These are phyloP conservation scores for Amiota minor DNA, from an alignment of 2,888 invertebrate genomes.

Conservation along the genomic window DNA sequence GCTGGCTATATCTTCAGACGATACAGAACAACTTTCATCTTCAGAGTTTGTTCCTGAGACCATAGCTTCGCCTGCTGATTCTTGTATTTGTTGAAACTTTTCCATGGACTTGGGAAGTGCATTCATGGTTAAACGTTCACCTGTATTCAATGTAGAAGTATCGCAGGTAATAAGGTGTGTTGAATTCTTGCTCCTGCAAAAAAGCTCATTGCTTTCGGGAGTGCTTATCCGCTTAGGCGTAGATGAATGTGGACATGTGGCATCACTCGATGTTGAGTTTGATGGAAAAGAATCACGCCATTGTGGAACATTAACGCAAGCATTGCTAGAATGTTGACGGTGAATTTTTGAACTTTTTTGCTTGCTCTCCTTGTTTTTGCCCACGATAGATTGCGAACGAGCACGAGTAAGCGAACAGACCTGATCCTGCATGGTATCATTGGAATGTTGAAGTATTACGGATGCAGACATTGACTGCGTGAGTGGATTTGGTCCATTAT, in stretches of 20 bases:
- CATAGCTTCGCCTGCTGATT: conserved; percentile 80
- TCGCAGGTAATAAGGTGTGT: conserved; percentile 70
- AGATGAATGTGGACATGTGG: conserved; percentile 57
- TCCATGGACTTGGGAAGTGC: conserved; percentile 63
- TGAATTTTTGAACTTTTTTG: conserved; percentile 44
- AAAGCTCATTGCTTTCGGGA: conserved; percentile 20
- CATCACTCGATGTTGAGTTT: conserved; percentile 56
- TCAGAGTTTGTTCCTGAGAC: conserved; percentile 79
- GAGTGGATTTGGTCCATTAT: conserved; percentile 66
- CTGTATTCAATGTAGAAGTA: conserved; percentile 63
- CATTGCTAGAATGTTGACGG: conserved; percentile 22
- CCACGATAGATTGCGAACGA: conserved; percentile 73
- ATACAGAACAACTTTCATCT: conserved; percentile 76
- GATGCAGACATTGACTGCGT: conserved; percentile 76
- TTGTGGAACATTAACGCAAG: conserved; percentile 29
- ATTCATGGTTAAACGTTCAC: conserved; percentile 62
- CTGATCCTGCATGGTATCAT: conserved; percentile 59
- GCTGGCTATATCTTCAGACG: conserved; percentile 73
- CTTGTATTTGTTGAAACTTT: conserved; percentile 76
- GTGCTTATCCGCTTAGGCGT: conserved; percentile 19
- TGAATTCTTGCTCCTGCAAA: conserved; percentile 29
- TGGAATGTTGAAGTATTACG: conserved; percentile 71
- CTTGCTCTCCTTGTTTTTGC: conserved; percentile 48
- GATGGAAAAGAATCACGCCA: conserved; percentile 48
- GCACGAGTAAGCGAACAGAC: conserved; percentile 69